Evolutionary conservation across 1,140 invertebrate genomes (phyloP), one percentile per base, ranked within the genome.

Genomic region (Drosophila nikananu): DNA sequence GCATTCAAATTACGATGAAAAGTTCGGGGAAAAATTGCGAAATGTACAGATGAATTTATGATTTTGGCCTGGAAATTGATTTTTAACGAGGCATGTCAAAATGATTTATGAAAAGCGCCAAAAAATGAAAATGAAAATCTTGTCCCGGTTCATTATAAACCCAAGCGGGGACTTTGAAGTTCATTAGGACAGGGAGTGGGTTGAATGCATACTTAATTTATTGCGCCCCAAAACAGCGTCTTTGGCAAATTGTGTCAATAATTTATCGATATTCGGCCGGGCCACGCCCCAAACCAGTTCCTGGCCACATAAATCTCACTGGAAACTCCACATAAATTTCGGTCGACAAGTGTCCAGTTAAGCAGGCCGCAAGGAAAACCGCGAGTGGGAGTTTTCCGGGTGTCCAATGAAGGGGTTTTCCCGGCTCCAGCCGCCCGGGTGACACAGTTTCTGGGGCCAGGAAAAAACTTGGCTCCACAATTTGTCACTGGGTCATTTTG

Each of bases 401-500:
- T 58, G 19, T 39, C 62, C 15, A 27, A 25, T 9, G 51, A 23
- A 55, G 32, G 52, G 32, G 32, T 6, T 55, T 17, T 15, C 30
- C n/a, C 19, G 4, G 7, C 30, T 4, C 19, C 30, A 19, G 15
- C n/a, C 17, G n/a, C 19, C 27, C 13, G 27, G 5, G n/a, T 57
- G 54, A 57, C 54, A 57, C 54, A 57, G 54, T 57, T 57, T 57
- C 44, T 23, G 15, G 35, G 21, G 15, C 19, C 25, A 19, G n/a
- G 2, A 30, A 19, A 46, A 71, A 83, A 83, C 64, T 83, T 83
- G 81, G 80, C 80, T 76, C 58, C 59, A 83, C 81, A 72, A 83
- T 83, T 83, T 83, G 81, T 83, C 81, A 83, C 71, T 83, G 71
- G 81, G 81, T 80, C 81, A 83, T 83, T 83, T 77, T 62, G 76